These are phyloP conservation scores for Cactoblastis cactorum DNA, from an alignment of 2,888 invertebrate genomes.

Conservation along the genomic window DNA sequence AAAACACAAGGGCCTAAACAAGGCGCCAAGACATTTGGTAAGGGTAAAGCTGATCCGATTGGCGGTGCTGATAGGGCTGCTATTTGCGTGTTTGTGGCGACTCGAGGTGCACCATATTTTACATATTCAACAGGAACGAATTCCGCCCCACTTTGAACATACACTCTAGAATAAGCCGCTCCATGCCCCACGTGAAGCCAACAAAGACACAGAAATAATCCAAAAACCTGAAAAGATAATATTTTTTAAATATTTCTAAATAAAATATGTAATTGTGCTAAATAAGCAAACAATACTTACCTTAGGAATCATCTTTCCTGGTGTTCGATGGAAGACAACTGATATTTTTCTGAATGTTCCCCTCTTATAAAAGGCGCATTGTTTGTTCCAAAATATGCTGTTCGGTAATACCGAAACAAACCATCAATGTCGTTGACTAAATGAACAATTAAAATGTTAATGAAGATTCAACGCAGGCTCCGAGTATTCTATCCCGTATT, in stretches of 20 bases:
- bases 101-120: constrained; percentile 47
- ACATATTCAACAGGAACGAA: constrained; percentile 41
- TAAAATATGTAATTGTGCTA: not conserved
- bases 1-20: constrained; percentile 58
- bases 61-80: constrained; percentile 45
- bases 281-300: constrained; percentile 44
- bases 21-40: constrained; percentile 40
- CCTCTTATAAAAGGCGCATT: constrained; percentile 67
- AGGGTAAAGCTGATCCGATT: constrained; percentile 34
- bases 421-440: constrained; percentile 71
- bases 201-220: constrained; percentile 32
- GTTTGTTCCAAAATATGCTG: constrained; percentile 66
- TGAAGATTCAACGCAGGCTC: constrained; percentile 61
- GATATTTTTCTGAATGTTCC: constrained; percentile 60
- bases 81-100: constrained; percentile 35
- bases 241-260: not conserved
- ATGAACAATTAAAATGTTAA: constrained; percentile 75
- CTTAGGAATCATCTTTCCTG: constrained; percentile 66
- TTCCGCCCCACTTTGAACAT: constrained; percentile 47
- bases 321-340: constrained; percentile 63
- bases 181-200: constrained; percentile 35
- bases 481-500: constrained; percentile 52
- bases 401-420: constrained; percentile 76
- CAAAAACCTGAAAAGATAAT: constrained; percentile 42
- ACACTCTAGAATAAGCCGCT: constrained; percentile 57